Evolutionary conservation across 53 echinoderm and acorn worm species (phyloP), one percentile per base, ranked within the genome.

Genomic region (Pentamera pediparva): DNA sequence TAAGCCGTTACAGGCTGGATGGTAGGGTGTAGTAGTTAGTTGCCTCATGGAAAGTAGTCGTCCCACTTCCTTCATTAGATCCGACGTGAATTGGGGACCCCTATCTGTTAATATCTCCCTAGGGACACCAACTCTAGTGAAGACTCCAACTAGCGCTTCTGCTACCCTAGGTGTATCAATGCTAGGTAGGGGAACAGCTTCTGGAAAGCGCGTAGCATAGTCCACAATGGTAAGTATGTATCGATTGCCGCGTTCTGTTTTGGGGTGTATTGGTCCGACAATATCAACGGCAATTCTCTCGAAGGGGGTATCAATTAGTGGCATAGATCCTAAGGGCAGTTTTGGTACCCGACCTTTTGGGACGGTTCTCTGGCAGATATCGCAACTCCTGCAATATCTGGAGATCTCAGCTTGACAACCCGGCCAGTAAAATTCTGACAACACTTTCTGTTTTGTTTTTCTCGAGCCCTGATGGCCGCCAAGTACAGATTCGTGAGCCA

Each of bases 141-240:
- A 82, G 0, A 82, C 34, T 8, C 33, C 49, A 1, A 82, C 63
- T 29, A 82, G 32, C 7, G 75, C 75, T 59, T 82, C 82, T 10
- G 82, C 82, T 12, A 82, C 79, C 1, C 79, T 52, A 26, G 80
- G 72, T 32, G 85, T 64, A 73, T 85, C 79, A 28, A 85, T 85
- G 37, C 58, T 54, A 24, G 75, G 73, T 12, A 79, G 63, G n/a
- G 85, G 74, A 33, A 73, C 26, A 20, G 74, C 74, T 45, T 73
- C 74, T 10, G 74, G 74, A 28, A 56, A 75, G 5, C 74, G 74
- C 6, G 82, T 76, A 25, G 77, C 83, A 56, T 77, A 83, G 51
- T 77, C 83, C 30, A 82, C 50, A 12, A 82, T 20, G 9, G 74
- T 75, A 15, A 82, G 62, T 22, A 75, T 82, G 49, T 81, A 83